Evolutionary conservation across 2,888 invertebrate species (phyloP).

Genomic region (Drosophila multiciliata): DNA sequence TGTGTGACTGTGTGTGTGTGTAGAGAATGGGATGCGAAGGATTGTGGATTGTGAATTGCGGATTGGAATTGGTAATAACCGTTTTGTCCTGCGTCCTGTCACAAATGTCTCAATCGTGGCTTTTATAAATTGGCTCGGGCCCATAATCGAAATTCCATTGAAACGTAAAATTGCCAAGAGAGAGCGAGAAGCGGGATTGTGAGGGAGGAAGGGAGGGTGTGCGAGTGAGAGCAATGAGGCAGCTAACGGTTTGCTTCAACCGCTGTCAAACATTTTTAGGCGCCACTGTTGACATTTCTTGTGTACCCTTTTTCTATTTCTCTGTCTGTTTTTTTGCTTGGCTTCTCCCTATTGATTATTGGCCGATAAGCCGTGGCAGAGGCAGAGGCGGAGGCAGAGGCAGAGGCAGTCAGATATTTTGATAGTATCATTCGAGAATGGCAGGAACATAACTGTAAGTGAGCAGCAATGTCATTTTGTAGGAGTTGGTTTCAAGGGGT

Average conservation of each 20-base stretch:
- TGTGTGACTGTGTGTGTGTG: slow-evolving; percentile 2
- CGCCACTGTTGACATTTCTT: slow-evolving; percentile 64
- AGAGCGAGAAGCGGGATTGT: neutral
- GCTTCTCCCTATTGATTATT: slow-evolving; percentile 49
- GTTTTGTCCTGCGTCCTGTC: slow-evolving; percentile 67
- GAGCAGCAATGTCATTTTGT: slow-evolving; percentile 10
- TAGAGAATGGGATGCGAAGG: slow-evolving; percentile 55
- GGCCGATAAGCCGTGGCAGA: slow-evolving; percentile 29
- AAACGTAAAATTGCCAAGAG: slow-evolving; percentile 80
- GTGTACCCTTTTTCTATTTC: slow-evolving; percentile 50
- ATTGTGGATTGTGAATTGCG: slow-evolving; percentile 42
- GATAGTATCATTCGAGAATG: slow-evolving; percentile 34
- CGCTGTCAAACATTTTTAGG: slow-evolving; percentile 51
- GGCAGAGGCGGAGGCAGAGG: too few species aligned
- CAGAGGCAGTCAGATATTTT: slow-evolving; percentile 37
- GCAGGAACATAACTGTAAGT: slow-evolving; percentile 28
- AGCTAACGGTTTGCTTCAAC: slow-evolving; percentile 53
- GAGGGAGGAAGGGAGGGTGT: slow-evolving; percentile 2
- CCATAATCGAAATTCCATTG: slow-evolving; percentile 83
- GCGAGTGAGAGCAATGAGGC: slow-evolving; percentile 17
- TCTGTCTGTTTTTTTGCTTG: slow-evolving; percentile 20
- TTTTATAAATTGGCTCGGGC: slow-evolving; percentile 73
- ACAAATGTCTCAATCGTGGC: slow-evolving; percentile 78
- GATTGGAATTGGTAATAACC: slow-evolving; percentile 64
- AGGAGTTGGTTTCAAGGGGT: slow-evolving; percentile 25